Conservation (phyloP, 2,888 invertebrate species). For the Agriopis marginaria region DNA sequence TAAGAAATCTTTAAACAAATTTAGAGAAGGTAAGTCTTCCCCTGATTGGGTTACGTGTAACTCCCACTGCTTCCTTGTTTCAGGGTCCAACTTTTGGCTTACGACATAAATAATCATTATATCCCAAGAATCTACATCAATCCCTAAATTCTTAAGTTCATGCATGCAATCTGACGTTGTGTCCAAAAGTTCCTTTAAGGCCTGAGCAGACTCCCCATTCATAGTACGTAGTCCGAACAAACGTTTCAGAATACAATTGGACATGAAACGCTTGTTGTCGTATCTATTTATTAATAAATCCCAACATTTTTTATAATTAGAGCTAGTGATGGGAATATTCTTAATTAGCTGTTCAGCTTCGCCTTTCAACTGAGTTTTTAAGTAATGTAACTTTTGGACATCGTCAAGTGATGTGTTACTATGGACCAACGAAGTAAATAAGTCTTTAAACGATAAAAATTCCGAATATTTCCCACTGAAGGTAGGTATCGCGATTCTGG, state of each 20-base stretch:
- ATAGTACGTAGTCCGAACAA: background rate
- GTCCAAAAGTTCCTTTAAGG: background rate
- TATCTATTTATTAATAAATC: background rate
- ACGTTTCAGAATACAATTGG: background rate
- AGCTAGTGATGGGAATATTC: background rate
- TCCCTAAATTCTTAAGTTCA: background rate
- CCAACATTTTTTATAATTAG: conserved; percentile 1
- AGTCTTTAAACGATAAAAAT: background rate
- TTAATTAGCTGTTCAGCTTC: background rate
- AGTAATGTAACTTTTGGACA: background rate
- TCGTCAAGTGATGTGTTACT: background rate
- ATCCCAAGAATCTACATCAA: background rate
- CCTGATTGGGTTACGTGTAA: background rate
- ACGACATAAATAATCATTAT: background rate
- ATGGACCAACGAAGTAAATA: background rate
- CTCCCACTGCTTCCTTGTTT: background rate
- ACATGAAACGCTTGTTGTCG: background rate
- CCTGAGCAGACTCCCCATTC: background rate
- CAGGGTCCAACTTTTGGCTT: background rate
- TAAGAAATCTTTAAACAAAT: background rate
- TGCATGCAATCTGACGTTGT: background rate
- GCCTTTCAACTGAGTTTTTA: background rate
- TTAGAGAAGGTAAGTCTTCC: background rate
- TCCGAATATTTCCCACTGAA: too few species aligned
- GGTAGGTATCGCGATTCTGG: too few species aligned